phyloP scores from a whole-genome alignment of 2,113 vertebrate species.

The Xiphophorus hellerii region DNA sequence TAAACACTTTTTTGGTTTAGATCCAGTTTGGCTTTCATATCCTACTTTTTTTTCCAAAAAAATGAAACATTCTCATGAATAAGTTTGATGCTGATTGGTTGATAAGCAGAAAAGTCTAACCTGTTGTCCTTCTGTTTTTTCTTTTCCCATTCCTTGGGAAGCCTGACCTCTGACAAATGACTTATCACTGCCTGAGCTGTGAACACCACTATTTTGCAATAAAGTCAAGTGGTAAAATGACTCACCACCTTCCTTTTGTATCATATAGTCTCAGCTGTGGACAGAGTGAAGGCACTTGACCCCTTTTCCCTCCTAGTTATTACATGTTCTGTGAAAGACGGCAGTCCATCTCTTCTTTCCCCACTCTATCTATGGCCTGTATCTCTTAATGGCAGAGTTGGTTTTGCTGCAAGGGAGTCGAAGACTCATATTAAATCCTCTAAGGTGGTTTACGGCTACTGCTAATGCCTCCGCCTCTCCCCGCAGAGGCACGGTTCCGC shows the following conservation, averaged over 20 bases:
- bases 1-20: too few species aligned
- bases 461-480: neutral
- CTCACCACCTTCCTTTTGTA: slow-evolving; percentile 45
- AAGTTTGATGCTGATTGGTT: neutral
- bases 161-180: slow-evolving; percentile 35
- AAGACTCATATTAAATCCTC: slow-evolving; percentile 18
- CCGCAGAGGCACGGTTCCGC: neutral
- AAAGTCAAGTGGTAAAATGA: slow-evolving; percentile 55
- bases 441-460: slow-evolving; percentile 8
- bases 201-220: slow-evolving; percentile 54
- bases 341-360: slow-evolving; percentile 35
- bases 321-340: slow-evolving; percentile 59
- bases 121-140: slow-evolving; percentile 15
- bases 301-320: slow-evolving; percentile 50
- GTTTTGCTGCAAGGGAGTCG: slow-evolving; percentile 4
- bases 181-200: slow-evolving; percentile 23
- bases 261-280: slow-evolving; percentile 53
- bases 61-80: neutral
- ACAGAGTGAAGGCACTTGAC: slow-evolving; percentile 60
- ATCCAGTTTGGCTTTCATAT: too few species aligned
- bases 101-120: neutral
- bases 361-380: slow-evolving; percentile 19
- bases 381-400: slow-evolving; percentile 14
- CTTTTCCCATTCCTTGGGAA: slow-evolving; percentile 9
- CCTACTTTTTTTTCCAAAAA: neutral